Evolutionary conservation across 2,888 invertebrate species (phyloP).

Genomic region (Atethmia centrago): DNA sequence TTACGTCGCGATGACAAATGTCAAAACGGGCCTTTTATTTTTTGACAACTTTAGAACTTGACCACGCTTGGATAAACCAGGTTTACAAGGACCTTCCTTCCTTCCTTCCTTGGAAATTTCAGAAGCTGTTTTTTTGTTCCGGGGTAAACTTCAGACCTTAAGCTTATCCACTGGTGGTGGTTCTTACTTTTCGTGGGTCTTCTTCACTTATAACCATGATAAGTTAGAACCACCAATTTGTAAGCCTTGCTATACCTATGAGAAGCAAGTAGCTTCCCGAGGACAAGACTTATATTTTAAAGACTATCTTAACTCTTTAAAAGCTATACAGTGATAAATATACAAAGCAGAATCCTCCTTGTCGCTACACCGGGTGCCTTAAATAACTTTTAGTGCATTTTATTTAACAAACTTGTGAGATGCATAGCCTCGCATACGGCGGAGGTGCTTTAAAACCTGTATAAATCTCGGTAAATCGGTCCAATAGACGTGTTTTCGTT

Average conservation of each 20-base stretch:
- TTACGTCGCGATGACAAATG: too few relatives aligned
- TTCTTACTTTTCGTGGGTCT: neutral
- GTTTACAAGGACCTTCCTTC: too few relatives aligned
- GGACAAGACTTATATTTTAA: neutral
- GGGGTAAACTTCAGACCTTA: too few relatives aligned
- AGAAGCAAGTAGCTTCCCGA: neutral
- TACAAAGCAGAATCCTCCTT: constrained; percentile 26
- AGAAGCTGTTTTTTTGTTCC: too few relatives aligned
- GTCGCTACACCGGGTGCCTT: constrained; percentile 39
- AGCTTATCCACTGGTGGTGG: neutral
- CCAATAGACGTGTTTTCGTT: constrained; percentile 72
- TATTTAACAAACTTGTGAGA: constrained; percentile 65
- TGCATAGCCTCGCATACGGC: constrained; percentile 60
- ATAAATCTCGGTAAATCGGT: constrained; percentile 77
- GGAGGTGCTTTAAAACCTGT: constrained; percentile 70
- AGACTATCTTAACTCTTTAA: constrained; percentile 22
- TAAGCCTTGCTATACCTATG: neutral
- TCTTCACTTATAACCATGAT: neutral
- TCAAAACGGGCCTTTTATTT: too few relatives aligned
- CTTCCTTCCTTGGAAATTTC: too few relatives aligned
- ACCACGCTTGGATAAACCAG: neutral
- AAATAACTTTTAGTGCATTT: constrained; percentile 67
- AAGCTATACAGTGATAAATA: constrained; percentile 28
- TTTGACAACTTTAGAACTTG: neutral
- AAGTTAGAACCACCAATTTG: neutral